Conservation (phyloP, 2,888 invertebrate species). For the Phania funesta region DNA sequence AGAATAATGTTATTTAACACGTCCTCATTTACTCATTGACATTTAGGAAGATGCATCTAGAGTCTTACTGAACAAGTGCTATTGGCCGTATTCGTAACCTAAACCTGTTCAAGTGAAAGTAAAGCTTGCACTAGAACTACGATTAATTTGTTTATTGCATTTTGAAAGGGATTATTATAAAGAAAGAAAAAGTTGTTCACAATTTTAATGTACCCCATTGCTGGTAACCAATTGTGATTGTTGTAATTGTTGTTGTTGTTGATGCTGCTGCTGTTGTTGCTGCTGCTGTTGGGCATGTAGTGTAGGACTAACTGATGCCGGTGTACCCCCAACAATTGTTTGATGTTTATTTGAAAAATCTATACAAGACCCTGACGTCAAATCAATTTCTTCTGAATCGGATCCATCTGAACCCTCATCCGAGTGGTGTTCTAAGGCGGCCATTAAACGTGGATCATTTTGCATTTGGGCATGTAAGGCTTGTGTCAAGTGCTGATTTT, state of each 20-base stretch:
- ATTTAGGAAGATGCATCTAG: too few species aligned
- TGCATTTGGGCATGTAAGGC: constrained; percentile 63
- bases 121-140: too few species aligned
- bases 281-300: constrained; percentile 48
- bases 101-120: too few species aligned
- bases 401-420: constrained; percentile 79
- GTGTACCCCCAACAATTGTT: constrained; percentile 13
- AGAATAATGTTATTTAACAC: too few species aligned
- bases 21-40: too few species aligned
- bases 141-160: constrained; percentile 58
- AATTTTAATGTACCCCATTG: constrained; percentile 67
- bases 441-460: constrained; percentile 68
- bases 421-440: constrained; percentile 73
- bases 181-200: constrained; percentile 19
- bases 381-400: constrained; percentile 80
- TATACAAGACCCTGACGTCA: constrained; percentile 80
- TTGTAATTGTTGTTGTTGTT: constrained; percentile 48
- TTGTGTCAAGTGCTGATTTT: constrained; percentile 60
- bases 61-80: too few species aligned
- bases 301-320: constrained; percentile 34
- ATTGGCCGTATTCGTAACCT: too few species aligned
- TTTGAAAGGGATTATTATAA: constrained; percentile 39
- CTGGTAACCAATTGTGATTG: constrained; percentile 55
- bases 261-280: constrained; percentile 31
- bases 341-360: constrained; percentile 78